Evolutionary conservation across 1,140 invertebrate genomes (phyloP).

Genomic region (Formica exsecta): DNA sequence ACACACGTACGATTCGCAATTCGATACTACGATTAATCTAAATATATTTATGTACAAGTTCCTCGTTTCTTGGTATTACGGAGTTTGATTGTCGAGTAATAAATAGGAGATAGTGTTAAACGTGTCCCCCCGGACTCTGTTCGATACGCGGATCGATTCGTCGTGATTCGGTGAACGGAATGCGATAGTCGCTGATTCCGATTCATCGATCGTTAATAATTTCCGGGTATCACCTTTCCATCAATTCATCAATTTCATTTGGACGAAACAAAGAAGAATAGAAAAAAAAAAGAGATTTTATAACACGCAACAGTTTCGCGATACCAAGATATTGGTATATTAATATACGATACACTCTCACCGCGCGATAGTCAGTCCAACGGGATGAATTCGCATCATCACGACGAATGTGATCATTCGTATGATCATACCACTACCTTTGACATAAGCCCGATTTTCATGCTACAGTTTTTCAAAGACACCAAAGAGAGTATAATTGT

Average conservation of each 20-base stretch:
- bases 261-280: background rate
- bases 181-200: background rate
- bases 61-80: constrained; percentile 82
- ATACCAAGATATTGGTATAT: background rate
- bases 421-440: constrained; percentile 1
- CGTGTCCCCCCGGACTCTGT: constrained; percentile 45
- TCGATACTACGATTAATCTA: constrained; percentile 83
- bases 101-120: constrained; percentile 73
- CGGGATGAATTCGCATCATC: background rate
- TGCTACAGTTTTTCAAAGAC: background rate
- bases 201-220: background rate
- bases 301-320: background rate
- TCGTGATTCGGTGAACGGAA: constrained; percentile 14
- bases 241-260: background rate
- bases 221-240: background rate
- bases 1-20: constrained; percentile 72
- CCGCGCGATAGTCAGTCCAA: background rate
- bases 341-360: background rate
- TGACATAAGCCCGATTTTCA: constrained; percentile 21
- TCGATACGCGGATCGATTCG: constrained; percentile 40
- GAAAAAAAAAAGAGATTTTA: background rate
- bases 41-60: constrained; percentile 86
- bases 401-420: constrained; percentile 26
- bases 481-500: background rate
- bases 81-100: constrained; percentile 76